Conservation (phyloP, 2,888 invertebrate species). For the Vesta saturnalis region DNA sequence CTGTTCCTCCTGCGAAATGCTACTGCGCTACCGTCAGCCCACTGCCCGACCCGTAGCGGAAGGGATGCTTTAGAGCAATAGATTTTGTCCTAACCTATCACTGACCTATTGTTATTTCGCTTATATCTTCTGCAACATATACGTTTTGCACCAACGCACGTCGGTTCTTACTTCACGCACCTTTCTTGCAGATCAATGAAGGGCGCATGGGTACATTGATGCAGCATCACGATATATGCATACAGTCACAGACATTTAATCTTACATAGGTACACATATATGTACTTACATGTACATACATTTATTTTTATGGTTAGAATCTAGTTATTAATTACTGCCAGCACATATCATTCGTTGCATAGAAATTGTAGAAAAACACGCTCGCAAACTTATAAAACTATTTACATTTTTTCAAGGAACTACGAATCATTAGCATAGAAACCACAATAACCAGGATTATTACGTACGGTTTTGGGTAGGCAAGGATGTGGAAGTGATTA, state of each 20-base stretch:
- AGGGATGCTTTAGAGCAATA: constrained; percentile 56
- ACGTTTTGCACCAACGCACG: constrained; percentile 45
- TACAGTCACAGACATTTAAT: constrained; percentile 15
- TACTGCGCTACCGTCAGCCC: constrained; percentile 61
- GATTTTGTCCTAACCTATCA: constrained; percentile 46
- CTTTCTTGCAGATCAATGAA: constrained; percentile 60
- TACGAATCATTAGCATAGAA: too few relatives aligned
- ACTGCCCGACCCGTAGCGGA: constrained; percentile 53
- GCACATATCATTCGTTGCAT: too few relatives aligned
- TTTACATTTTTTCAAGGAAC: too few relatives aligned
- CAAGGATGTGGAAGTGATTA: too few relatives aligned
- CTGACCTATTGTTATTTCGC: constrained; percentile 24
- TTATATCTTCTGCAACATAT: constrained; percentile 22
- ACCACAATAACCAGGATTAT: too few relatives aligned
- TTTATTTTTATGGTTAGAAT: too few relatives aligned
- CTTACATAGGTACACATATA: constrained; percentile 2
- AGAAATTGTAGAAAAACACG: too few relatives aligned
- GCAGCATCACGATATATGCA: constrained; percentile 55
- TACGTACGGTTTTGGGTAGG: too few relatives aligned
- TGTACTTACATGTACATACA: not conserved
- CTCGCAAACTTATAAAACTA: too few relatives aligned
- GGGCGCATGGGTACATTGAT: constrained; percentile 58
- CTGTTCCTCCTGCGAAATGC: constrained; percentile 56
- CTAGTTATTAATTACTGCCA: too few relatives aligned
- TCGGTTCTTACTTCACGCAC: constrained; percentile 51